Percentiles rank a stretch among this genome's conserved stretches.
Evolutionary conservation across 1,140 invertebrate species (phyloP).

Genomic region (Drosophila sp.): DNA sequence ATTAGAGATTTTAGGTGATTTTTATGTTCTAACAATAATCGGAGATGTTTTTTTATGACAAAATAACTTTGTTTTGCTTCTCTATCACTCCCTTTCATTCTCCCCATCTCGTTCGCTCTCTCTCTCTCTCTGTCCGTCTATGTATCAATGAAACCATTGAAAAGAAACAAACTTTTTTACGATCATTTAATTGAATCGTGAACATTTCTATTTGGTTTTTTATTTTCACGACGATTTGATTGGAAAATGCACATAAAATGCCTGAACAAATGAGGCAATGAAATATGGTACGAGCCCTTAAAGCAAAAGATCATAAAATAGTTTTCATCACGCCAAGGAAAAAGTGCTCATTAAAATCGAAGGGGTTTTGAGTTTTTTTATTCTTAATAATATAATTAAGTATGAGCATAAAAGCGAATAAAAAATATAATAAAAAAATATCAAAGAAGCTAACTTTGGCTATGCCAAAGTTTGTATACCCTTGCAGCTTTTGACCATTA

Average conservation of each 20-base stretch:
- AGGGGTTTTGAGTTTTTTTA: not conserved
- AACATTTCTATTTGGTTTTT: constrained; percentile 62
- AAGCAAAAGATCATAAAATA: constrained; percentile 50
- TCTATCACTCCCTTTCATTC: constrained; percentile 20
- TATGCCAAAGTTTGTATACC: too few species aligned
- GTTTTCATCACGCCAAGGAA: constrained; percentile 45
- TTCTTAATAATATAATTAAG: constrained; percentile 38
- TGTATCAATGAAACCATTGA: constrained; percentile 35
- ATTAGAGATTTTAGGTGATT: constrained; percentile 77
- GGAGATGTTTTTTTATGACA: constrained; percentile 60
- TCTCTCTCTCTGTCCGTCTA: not conserved
- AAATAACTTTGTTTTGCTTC: constrained; percentile 24
- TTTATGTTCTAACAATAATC: constrained; percentile 81
- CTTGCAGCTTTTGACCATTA: too few species aligned
- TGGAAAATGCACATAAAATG: constrained; percentile 45
- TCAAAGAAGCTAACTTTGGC: too few species aligned
- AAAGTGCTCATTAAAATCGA: constrained; percentile 15
- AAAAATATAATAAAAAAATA: too few species aligned
- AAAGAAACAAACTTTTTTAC: constrained; percentile 56
- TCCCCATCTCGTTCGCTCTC: constrained; percentile 13
- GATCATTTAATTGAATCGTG: constrained; percentile 76
- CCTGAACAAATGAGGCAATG: constrained; percentile 60
- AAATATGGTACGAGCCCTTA: constrained; percentile 55
- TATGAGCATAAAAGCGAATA: not conserved
- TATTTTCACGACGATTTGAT: constrained; percentile 45